phyloP scores from a whole-genome alignment of 2,113 vertebrate species.

The Syngnathoides biaculeatus region DNA sequence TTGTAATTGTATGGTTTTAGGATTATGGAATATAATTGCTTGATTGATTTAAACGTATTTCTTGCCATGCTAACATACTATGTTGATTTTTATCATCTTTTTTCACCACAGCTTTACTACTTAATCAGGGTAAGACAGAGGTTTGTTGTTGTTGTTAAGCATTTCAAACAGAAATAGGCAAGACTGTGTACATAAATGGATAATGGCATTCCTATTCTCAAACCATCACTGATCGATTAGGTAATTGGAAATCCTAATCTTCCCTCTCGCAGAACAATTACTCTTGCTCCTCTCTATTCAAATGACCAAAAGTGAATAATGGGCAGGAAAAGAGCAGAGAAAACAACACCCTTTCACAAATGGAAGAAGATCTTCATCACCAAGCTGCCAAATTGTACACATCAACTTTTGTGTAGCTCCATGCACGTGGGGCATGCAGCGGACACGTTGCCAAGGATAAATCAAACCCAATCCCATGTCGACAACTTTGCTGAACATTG shows the following conservation, averaged over 20 bases:
- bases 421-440: no score
- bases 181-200: background rate
- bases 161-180: constrained; percentile 1
- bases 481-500: no score
- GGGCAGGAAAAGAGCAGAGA: no score
- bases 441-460: no score
- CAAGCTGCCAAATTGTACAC: no score
- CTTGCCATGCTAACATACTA: background rate
- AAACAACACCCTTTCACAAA: no score
- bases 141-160: constrained; percentile 16
- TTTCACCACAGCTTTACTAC: constrained; percentile 71
- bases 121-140: constrained; percentile 82
- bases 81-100: constrained; percentile 50
- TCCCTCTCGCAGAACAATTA: background rate
- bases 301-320: no score
- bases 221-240: background rate
- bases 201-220: background rate
- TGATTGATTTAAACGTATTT: background rate
- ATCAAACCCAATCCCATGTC: no score
- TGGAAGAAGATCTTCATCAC: no score
- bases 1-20: no score
- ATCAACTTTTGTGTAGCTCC: no score
- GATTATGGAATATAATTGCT: no score
- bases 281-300: background rate
- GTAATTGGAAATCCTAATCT: background rate